Evolutionary conservation across 2,113 vertebrate species (phyloP).

Genomic region (Onychorhynchus coronatus): DNA sequence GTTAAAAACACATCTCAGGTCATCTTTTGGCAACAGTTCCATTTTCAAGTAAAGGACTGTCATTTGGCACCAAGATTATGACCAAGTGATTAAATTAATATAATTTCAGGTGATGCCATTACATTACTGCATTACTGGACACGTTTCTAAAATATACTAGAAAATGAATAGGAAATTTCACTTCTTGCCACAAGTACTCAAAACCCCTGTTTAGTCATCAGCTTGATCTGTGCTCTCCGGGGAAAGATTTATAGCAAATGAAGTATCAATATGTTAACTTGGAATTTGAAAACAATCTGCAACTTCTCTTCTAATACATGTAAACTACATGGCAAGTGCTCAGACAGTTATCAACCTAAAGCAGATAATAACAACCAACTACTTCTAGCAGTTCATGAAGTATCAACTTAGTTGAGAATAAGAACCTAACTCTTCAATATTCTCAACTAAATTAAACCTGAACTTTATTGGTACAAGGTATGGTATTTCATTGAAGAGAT

Average conservation of each 20-base stretch:
- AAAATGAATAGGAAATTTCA: background rate
- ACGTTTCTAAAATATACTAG: background rate
- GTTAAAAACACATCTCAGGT: background rate
- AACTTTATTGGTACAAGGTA: background rate
- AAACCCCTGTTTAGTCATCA: background rate
- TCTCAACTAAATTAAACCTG: background rate
- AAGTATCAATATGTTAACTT: background rate
- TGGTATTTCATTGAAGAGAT: background rate
- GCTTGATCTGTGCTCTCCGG: background rate
- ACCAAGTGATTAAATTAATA: background rate
- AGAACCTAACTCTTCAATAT: background rate
- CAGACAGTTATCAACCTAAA: background rate
- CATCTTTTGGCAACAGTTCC: background rate
- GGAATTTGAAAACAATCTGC: background rate
- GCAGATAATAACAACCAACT: background rate
- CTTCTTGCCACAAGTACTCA: background rate
- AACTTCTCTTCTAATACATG: background rate
- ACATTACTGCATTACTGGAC: background rate
- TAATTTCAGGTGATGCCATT: background rate
- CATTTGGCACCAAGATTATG: background rate
- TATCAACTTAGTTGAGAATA: background rate
- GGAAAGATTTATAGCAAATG: background rate
- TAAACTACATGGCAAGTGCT: background rate
- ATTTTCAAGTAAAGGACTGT: background rate
- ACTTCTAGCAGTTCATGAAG: background rate